These are phyloP conservation scores for Torymus tubicola DNA, from an alignment of 2,888 invertebrate genomes.

Conservation along the genomic window DNA sequence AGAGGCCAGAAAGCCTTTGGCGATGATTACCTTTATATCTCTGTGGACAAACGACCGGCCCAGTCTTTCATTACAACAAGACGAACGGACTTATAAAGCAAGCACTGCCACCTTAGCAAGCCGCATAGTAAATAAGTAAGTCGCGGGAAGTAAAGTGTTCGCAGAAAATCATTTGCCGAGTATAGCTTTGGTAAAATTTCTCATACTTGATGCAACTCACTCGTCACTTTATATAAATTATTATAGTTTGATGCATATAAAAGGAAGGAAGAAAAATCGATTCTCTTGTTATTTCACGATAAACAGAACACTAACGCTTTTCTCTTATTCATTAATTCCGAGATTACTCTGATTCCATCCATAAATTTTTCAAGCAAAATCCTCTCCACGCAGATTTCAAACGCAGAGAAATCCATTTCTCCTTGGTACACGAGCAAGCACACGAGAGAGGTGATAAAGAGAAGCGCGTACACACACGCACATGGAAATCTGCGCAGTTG, in stretches of 20 bases:
- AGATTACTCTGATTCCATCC: no score
- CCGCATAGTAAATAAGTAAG: constrained; percentile 4
- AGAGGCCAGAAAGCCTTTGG: background rate
- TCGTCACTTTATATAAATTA: no score
- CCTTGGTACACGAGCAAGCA: background rate
- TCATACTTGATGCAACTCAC: no score
- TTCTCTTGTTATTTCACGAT: no score
- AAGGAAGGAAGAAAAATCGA: no score
- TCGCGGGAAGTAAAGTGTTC: background rate
- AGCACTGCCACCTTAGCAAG: background rate
- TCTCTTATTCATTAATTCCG: no score
- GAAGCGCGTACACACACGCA: background rate
- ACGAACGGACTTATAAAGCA: background rate
- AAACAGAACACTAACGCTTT: no score
- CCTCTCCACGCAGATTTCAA: no score
- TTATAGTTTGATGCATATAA: no score
- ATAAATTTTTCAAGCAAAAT: no score
- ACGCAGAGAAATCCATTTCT: background rate
- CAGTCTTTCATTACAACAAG: constrained; percentile 20
- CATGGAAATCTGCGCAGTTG: background rate
- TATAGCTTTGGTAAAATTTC: no score
- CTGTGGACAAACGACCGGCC: background rate
- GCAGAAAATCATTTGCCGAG: constrained; percentile 25
- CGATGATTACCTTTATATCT: constrained; percentile 20
- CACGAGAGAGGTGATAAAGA: constrained; percentile 1